Evolutionary conservation across 2,113 vertebrate species (phyloP).

Genomic region (Thermophis baileyi): DNA sequence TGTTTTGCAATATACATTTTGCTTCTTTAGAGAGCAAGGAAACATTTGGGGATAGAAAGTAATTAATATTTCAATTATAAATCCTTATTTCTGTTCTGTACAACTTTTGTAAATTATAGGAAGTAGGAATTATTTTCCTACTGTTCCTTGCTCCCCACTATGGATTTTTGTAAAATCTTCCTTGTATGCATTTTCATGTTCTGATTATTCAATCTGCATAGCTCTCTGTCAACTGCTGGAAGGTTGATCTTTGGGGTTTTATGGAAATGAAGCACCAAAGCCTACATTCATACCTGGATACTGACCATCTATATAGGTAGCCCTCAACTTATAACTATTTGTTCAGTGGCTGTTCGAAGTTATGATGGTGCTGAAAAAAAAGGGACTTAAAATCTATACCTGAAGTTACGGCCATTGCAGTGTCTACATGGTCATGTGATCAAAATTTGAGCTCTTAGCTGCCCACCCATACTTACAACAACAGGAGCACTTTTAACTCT

Average conservation of each 20-base stretch:
- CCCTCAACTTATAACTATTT: neutral
- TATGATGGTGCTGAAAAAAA: neutral
- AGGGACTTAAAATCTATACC: neutral
- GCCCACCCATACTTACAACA: neutral
- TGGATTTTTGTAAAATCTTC: neutral
- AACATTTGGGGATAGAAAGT: neutral
- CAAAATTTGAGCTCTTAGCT: neutral
- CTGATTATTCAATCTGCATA: neutral
- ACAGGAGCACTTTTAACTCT: neutral
- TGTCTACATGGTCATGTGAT: neutral
- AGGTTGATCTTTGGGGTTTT: neutral
- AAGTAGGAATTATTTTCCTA: neutral
- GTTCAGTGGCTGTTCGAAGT: neutral
- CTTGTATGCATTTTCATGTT: neutral
- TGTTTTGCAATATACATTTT: conserved; percentile 1
- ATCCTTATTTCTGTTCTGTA: conserved; percentile 10
- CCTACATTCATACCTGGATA: neutral
- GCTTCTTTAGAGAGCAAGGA: neutral
- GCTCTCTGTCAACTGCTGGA: neutral
- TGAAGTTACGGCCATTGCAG: neutral
- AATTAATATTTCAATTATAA: neutral
- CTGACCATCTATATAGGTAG: neutral
- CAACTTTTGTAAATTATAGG: conserved; percentile 7
- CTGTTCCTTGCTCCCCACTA: no score
- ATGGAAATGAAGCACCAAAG: neutral